A percentile compares a stretch with the other conserved stretches of the same genome.
Conservation (phyloP, 30 jellyfish, hydroid and myxozoan species). For the Hydractinia echinata region DNA sequence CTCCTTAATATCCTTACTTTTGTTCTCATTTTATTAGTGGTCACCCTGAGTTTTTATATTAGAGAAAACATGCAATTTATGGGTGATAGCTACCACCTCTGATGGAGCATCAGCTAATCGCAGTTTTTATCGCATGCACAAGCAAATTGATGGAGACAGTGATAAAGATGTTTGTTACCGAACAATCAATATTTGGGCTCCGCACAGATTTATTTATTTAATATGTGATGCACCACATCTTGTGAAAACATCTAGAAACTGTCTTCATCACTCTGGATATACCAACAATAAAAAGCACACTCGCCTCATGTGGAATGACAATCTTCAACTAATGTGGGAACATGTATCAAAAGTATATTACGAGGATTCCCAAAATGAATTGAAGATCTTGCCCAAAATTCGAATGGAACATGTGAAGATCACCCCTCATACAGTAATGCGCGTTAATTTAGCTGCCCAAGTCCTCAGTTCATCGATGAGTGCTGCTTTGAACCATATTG, state of each 20-base stretch:
- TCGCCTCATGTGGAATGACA: conserved; percentile 32
- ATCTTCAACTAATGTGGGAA: conserved; percentile 3
- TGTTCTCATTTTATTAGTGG: too few species aligned
- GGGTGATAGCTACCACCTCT: conserved; percentile 30
- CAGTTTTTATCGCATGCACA: not conserved
- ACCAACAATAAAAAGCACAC: not conserved
- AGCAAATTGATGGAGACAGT: too few species aligned
- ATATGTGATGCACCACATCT: conserved; percentile 35
- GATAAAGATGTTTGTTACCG: conserved; percentile 31
- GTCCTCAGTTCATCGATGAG: conserved; percentile 35
- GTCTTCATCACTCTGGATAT: conserved; percentile 37
- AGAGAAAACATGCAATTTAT: conserved; percentile 26
- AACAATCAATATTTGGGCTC: conserved; percentile 32
- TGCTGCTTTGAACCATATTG: too few species aligned
- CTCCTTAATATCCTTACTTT: too few species aligned
- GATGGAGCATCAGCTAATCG: not conserved
- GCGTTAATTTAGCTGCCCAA: conserved; percentile 36
- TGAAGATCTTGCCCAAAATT: conserved; percentile 2
- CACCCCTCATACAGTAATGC: conserved; percentile 27
- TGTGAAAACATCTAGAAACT: conserved; percentile 27
- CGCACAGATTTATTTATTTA: conserved; percentile 25
- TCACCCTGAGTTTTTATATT: conserved; percentile 11
- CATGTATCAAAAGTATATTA: conserved; percentile 25
- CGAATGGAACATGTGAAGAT: conserved; percentile 21
- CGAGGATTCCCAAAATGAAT: not conserved